Conservation (phyloP, 2,113 vertebrate genomes). For the Heterotis niloticus region DNA sequence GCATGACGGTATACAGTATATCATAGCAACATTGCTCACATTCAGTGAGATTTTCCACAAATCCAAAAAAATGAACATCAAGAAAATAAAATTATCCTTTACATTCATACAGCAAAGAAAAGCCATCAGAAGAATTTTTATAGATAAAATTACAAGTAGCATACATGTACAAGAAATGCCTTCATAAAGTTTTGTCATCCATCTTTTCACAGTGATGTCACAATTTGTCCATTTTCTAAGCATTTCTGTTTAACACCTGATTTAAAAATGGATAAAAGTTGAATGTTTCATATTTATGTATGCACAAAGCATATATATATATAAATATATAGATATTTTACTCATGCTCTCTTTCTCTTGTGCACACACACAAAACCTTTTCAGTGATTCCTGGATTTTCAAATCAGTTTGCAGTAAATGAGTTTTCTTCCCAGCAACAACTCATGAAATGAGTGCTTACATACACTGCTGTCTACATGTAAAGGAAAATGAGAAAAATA, state of each 20-base stretch:
- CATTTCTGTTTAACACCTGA: constrained; percentile 28
- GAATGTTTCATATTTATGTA: constrained; percentile 23
- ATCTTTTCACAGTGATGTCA: constrained; percentile 13
- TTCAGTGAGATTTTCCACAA: constrained; percentile 47
- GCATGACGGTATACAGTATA: constrained; percentile 24
- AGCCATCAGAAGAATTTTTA: constrained; percentile 43
- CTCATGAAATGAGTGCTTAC: constrained; percentile 26
- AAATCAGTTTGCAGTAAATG: constrained; percentile 39
- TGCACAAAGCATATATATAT: constrained; percentile 41
- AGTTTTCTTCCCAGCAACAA: constrained; percentile 60
- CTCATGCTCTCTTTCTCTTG: neutral
- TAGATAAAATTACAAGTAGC: constrained; percentile 35
- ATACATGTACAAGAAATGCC: neutral
- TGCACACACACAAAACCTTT: constrained; percentile 15
- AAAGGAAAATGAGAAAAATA: constrained; percentile 20
- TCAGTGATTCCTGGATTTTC: constrained; percentile 9
- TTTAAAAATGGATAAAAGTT: constrained; percentile 37
- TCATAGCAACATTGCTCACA: constrained; percentile 46
- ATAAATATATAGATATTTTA: constrained; percentile 19
- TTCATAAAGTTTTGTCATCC: constrained; percentile 15
- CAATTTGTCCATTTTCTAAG: constrained; percentile 36
- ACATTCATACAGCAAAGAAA: constrained; percentile 58
- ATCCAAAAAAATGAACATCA: constrained; percentile 36
- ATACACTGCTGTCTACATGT: constrained; percentile 12
- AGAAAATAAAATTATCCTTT: constrained; percentile 8